phyloP scores from a whole-genome alignment of 2,113 vertebrate species.

The Aythya baeri region DNA sequence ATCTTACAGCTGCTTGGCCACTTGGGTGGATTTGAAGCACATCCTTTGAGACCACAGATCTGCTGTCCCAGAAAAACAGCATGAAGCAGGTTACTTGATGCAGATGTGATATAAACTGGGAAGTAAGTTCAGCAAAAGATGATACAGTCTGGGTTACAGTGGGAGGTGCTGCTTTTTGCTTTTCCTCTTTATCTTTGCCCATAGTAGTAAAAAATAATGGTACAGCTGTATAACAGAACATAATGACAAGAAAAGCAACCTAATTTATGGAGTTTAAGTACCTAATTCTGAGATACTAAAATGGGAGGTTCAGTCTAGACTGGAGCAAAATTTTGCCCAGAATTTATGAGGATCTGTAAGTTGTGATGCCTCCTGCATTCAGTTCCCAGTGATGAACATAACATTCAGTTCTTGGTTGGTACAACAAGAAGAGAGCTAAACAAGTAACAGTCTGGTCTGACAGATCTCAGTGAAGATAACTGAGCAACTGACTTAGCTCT shows the following conservation, averaged over 20 bases:
- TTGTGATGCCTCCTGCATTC: background rate
- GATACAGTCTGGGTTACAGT: background rate
- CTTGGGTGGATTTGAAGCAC: background rate
- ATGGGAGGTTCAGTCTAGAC: background rate
- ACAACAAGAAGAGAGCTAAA: background rate
- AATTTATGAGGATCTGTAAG: background rate
- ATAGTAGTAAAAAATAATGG: background rate
- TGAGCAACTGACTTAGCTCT: background rate
- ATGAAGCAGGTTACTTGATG: background rate
- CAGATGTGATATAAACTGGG: background rate
- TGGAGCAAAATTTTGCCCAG: background rate
- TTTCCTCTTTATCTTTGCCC: rapidly evolving
- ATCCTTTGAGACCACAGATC: background rate
- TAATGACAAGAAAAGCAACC: background rate
- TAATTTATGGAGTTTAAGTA: background rate
- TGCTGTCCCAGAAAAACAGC: background rate
- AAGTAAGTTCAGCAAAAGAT: background rate
- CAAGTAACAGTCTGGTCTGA: background rate
- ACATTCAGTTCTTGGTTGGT: background rate
- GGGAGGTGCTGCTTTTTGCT: background rate
- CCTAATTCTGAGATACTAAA: background rate
- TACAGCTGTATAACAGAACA: background rate
- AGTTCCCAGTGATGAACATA: background rate
- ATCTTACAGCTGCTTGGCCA: background rate
- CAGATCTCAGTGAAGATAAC: background rate